These are phyloP conservation scores for Labroides dimidiatus DNA, from an alignment of 2,797 vertebrate species.

Conservation along the genomic window DNA sequence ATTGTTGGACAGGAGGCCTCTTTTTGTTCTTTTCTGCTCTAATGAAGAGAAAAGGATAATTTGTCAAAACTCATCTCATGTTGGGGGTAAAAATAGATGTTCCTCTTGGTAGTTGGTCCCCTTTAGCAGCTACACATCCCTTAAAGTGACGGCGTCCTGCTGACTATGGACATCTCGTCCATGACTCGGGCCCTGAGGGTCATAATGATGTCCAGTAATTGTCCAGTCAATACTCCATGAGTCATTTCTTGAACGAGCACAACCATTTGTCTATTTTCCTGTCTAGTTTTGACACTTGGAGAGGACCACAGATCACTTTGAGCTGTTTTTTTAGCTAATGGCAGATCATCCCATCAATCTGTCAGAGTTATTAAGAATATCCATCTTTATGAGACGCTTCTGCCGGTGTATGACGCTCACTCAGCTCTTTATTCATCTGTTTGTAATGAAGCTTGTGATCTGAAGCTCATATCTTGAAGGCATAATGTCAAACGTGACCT, in stretches of 20 bases:
- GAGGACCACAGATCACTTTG: too few species aligned
- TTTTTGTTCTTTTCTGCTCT: too few species aligned
- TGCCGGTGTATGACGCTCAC: not conserved
- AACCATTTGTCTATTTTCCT: conserved; percentile 33
- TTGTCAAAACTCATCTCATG: not conserved
- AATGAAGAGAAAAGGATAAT: too few species aligned
- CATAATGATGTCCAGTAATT: conserved; percentile 14
- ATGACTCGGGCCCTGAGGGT: conserved; percentile 18
- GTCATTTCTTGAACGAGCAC: conserved; percentile 11
- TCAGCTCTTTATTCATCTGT: not conserved
- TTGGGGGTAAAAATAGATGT: not conserved
- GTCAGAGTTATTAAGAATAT: too few species aligned
- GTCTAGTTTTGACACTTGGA: not conserved
- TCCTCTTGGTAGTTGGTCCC: conserved; percentile 4
- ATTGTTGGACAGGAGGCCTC: too few species aligned
- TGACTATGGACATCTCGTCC: not conserved
- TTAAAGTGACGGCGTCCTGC: conserved; percentile 3
- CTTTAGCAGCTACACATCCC: not conserved
- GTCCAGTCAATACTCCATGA: conserved; percentile 4
- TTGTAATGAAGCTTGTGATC: too few species aligned
- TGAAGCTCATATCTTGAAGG: too few species aligned
- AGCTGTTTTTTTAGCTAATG: not conserved
- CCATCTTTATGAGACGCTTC: too few species aligned
- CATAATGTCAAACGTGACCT: not conserved
- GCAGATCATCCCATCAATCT: not conserved